Conservation (phyloP, 2,888 invertebrate species). For the Eupithecia vulgata region DNA sequence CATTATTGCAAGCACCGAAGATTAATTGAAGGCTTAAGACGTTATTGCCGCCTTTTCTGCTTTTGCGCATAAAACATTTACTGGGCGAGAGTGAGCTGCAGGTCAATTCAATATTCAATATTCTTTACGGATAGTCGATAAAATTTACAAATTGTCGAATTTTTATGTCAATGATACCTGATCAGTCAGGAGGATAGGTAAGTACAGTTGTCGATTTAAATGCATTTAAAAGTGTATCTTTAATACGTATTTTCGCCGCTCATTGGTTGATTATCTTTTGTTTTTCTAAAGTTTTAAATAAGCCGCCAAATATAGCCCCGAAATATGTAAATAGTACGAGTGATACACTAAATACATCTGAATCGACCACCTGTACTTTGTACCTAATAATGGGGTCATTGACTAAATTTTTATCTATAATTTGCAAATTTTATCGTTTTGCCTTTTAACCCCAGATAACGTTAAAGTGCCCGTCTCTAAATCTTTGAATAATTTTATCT, state of each 20-base stretch:
- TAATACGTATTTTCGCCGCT: no score
- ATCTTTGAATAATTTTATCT: conserved; percentile 7
- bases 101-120: neutral
- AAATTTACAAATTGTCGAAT: no score
- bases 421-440: conserved; percentile 15
- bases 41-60: conserved; percentile 9
- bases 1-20: neutral
- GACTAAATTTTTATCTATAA: neutral
- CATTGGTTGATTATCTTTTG: neutral
- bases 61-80: neutral
- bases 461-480: neutral
- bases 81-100: neutral
- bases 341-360: neutral
- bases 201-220: neutral
- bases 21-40: conserved; percentile 11
- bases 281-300: neutral
- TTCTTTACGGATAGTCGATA: no score
- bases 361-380: neutral
- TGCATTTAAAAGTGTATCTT: neutral
- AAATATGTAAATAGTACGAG: no score
- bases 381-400: conserved; percentile 1
- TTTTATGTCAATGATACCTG: no score
- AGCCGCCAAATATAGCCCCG: no score
- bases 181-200: no score
- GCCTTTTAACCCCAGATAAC: conserved; percentile 14